Evolutionary conservation across 2,797 vertebrate genomes (phyloP).

Genomic region (Epinephelus malabaricus): DNA sequence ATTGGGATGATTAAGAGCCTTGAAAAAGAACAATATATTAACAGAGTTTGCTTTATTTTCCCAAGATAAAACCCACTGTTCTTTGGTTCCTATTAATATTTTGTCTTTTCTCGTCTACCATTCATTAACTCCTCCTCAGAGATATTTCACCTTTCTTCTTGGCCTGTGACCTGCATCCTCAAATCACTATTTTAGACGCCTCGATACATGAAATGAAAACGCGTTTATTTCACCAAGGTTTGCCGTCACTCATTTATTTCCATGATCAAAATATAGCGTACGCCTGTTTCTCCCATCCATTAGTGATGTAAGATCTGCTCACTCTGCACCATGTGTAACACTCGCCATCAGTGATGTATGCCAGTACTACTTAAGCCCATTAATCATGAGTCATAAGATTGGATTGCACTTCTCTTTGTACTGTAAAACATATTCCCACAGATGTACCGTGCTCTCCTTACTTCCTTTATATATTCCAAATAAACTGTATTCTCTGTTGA

Average conservation of each 20-base stretch:
- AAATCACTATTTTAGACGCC: background rate
- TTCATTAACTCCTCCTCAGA: constrained; percentile 15
- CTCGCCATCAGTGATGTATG: background rate
- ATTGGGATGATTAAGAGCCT: constrained; percentile 14
- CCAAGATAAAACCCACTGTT: background rate
- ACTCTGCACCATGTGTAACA: background rate
- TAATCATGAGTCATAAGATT: constrained; percentile 14
- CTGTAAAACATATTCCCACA: background rate
- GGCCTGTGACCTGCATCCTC: background rate
- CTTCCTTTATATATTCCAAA: background rate
- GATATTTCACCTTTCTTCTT: constrained; percentile 2
- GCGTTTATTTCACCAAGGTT: background rate
- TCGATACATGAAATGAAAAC: background rate
- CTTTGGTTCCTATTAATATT: background rate
- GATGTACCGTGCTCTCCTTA: background rate
- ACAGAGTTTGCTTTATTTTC: background rate
- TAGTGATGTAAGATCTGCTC: background rate
- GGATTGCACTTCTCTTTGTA: background rate
- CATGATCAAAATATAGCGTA: background rate
- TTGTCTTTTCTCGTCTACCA: background rate
- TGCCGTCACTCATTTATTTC: constrained; percentile 6
- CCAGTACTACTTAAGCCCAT: constrained; percentile 1
- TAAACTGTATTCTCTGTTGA: background rate
- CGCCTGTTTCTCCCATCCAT: background rate
- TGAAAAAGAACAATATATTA: background rate